These are phyloP conservation scores for Xerus inauris DNA, from an alignment of 2,113 vertebrate genomes.

Conservation along the genomic window DNA sequence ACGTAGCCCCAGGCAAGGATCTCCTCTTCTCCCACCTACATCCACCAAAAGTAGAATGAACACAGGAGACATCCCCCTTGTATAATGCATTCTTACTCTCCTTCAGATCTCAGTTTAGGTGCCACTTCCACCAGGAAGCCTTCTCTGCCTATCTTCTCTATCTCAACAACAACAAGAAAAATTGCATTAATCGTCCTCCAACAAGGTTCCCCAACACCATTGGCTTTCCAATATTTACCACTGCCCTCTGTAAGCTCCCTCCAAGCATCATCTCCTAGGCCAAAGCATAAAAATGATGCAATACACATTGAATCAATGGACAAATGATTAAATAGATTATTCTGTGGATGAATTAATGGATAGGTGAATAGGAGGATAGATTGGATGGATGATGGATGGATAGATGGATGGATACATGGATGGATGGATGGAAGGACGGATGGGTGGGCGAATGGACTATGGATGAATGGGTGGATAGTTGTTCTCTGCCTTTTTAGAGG, in stretches of 20 bases:
- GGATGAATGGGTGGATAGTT: not conserved
- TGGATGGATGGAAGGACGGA: not conserved
- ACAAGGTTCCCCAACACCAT: too few relatives aligned
- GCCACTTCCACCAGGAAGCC: not conserved
- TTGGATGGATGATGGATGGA: not conserved
- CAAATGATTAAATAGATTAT: not conserved
- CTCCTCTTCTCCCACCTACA: not conserved
- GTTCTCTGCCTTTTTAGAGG: not conserved
- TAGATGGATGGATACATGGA: not conserved
- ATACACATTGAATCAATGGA: not conserved
- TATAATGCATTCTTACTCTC: not conserved
- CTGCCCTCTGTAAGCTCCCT: not conserved
- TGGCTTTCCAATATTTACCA: not conserved
- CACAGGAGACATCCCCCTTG: not conserved
- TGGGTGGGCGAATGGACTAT: not conserved
- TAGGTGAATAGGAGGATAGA: not conserved
- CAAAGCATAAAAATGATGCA: not conserved
- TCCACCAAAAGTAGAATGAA: not conserved
- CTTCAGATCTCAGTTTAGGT: not conserved
- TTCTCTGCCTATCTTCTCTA: not conserved
- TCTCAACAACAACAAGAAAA: constrained; percentile 2
- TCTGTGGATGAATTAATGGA: not conserved
- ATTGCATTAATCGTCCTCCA: not conserved
- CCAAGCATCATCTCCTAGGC: not conserved
- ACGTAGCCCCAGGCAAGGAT: not conserved